Base-by-base conservation (phyloP, 2,888 invertebrate genomes). In the Prosapia bicincta region DNA sequence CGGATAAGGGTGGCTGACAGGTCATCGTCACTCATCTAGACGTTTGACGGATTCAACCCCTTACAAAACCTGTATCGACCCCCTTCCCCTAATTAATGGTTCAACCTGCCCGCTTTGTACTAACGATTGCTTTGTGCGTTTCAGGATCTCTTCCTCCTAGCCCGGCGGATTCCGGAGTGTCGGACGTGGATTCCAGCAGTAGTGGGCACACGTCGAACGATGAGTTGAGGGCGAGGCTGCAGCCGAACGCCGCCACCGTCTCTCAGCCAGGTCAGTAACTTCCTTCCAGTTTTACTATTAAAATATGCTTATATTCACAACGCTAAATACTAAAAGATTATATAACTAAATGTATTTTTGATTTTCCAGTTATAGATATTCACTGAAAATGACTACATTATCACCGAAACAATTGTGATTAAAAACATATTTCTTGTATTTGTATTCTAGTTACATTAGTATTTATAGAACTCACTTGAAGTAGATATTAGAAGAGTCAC, bases 81-180 rank as follows among this genome's bases (percentile, higher is more conserved):
- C 54, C 54, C 13, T 54, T 54, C 54, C 20, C 20, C 54, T 54
- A 54, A 54, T 54, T 54, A 20, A 54, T 54, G 54, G 54, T 54
- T 54, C 54, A 54, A 54, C 54, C 54, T 54, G 54, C 54, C 5
- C 30, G 9, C 54, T 54, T 54, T 54, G 13, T 30, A 30, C 30
- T 30, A 30, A 30, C 30, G 30, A 6, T 5, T 30, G 30, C 9
- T 30, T 30, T 30, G 5, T 30, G 5, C 9, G 9, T 82, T 79
- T 80, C 88, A 94, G 97, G 97, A 85, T 97, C 97, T 82, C 91
- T 98, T 84, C 98, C 98, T 79, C 97, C 98, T 74, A 97, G 97
- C 85, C 98, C 98, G 79, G 97, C 97, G 73, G 98, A 98, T 89
- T 97, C 96, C 85, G 98, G 98, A 79, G 97, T 98, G 72, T 97